Conservation (phyloP, 35 echinoderm and acorn worm genomes). For the Lytechinus variegatus region DNA sequence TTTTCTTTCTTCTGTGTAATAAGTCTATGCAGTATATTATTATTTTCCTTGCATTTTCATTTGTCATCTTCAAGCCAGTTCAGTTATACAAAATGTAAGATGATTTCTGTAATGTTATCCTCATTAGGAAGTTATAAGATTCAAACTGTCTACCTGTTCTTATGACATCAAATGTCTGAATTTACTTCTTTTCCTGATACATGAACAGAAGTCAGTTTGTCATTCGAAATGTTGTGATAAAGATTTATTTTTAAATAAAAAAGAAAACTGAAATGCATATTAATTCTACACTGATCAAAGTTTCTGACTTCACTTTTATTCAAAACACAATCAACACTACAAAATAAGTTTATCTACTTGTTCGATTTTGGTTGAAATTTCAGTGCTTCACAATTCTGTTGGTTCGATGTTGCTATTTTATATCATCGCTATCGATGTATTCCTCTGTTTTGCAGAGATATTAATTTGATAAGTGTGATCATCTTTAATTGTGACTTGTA, state of each 20-base stretch:
- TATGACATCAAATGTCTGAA: no score
- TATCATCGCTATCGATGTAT: not conserved
- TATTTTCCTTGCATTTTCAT: not conserved
- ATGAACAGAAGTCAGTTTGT: no score
- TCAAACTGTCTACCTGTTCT: no score
- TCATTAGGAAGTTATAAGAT: no score
- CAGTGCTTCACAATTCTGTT: not conserved
- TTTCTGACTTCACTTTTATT: not conserved
- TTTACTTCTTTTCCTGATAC: no score
- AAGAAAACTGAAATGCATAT: no score
- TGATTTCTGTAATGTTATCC: not conserved
- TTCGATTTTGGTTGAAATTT: not conserved
- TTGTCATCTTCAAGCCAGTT: not conserved
- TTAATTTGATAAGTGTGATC: not conserved
- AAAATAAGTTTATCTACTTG: no score
- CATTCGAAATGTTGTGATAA: no score
- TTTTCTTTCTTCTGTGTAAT: not conserved
- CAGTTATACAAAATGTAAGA: not conserved
- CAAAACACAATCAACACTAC: no score
- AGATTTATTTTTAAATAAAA: no score
- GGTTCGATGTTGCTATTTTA: not conserved
- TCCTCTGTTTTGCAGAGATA: not conserved
- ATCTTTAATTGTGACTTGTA: not conserved
- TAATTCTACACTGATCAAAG: not conserved
- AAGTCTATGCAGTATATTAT: not conserved